Evolutionary conservation across 2,113 vertebrate species (phyloP), one percentile per base, ranked within the genome.

Genomic region (Sturnus vulgaris): DNA sequence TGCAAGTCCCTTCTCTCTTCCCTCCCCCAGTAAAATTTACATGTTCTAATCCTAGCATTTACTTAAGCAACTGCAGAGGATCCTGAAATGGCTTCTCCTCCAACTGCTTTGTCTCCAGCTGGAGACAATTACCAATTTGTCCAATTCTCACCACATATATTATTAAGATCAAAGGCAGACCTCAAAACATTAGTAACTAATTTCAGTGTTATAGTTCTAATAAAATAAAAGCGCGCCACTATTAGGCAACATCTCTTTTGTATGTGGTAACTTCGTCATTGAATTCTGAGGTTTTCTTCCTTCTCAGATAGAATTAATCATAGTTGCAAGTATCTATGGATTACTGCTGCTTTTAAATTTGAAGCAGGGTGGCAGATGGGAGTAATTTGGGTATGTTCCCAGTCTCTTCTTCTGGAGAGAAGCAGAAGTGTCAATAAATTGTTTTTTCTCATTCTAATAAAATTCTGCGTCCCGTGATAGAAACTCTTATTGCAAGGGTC

Each of bases 111-210:
- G 40, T 94, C 69, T 93, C 86, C 96, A 97, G 83, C 76, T 94
- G 95, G 87, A 96, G 76, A 86, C 93, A 94, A 95, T 96, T 95
- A 96, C 75, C 0, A 11, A 90, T 95, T 96, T 95, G 82, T 94
- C 85, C 85, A 88, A 42, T 90, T 93, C 92, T 93, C 88, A 92
- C 93, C 87, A 94, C 92, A 96, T 83, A 93, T 37, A 90, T 93
- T 87, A 92, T 81, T 88, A 81, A 86, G 93, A 94, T 96, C 76
- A 97, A 96, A 97, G 85, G 68, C 85, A 94, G 82, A 90, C 88
- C 92, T 95, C 94, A 96, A 95, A 96, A 94, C 93, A 83, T 93
- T 96, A 92, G 72, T 88, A 95, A 92, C 79, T 93, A 94, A 96
- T 90, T 93, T 96, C 85, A 88, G 76, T 88, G 69, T 93, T 96